Evolutionary conservation across 2,113 vertebrate species (phyloP).

Genomic region (Mustelus asterias): DNA sequence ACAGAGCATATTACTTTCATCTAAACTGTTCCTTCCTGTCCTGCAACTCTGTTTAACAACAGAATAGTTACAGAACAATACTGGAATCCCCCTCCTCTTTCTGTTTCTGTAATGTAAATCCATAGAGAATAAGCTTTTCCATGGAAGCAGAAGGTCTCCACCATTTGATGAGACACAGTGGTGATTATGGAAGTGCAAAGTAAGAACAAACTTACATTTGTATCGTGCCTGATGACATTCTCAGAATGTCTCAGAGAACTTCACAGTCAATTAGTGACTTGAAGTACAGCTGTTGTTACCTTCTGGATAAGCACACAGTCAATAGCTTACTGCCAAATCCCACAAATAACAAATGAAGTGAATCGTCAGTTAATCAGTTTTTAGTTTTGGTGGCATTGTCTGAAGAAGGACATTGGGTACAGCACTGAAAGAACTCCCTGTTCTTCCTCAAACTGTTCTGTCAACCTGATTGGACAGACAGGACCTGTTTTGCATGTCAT

Average conservation of each 20-base stretch:
- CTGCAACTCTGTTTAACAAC: not conserved
- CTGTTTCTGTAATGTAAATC: not conserved
- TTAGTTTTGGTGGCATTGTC: not conserved
- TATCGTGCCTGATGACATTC: not conserved
- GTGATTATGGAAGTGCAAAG: not conserved
- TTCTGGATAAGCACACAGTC: not conserved
- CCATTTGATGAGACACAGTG: not conserved
- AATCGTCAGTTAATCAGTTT: not conserved
- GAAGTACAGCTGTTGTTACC: not conserved
- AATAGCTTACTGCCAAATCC: not conserved
- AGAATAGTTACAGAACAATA: not conserved
- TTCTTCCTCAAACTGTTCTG: not conserved
- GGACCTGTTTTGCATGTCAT: not conserved
- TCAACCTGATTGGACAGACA: too few species aligned
- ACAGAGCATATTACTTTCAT: not conserved
- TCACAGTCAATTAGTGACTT: not conserved
- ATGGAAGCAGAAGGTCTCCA: not conserved
- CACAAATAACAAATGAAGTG: not conserved
- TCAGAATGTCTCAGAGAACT: not conserved
- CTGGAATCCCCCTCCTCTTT: not conserved
- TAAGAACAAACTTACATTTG: not conserved
- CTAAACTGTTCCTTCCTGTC: conserved; percentile 21
- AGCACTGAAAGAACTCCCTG: not conserved
- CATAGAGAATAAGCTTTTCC: not conserved
- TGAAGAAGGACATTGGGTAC: not conserved